Evolutionary conservation across 2,888 invertebrate genomes (phyloP).

Genomic region (Agrotis segetum): DNA sequence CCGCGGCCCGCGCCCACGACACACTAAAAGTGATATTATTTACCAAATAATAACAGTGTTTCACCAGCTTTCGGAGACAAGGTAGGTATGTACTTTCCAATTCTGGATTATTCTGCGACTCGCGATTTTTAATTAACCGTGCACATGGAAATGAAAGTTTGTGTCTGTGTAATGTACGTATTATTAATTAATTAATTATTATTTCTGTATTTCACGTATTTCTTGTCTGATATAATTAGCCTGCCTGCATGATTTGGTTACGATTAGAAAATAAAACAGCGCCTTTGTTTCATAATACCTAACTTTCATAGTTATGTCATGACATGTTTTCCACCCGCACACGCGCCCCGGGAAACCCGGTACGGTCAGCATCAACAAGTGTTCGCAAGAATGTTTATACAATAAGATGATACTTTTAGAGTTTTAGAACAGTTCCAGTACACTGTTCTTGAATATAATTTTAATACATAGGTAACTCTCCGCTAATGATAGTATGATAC

Average conservation of each 20-base stretch:
- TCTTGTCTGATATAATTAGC: constrained; percentile 3
- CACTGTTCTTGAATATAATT: too few relatives aligned
- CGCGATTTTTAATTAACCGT: constrained; percentile 35
- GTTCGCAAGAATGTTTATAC: background rate
- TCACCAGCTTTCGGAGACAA: constrained; percentile 41
- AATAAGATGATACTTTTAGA: background rate
- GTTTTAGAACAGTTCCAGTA: background rate
- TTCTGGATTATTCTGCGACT: constrained; percentile 47
- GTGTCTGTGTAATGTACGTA: constrained; percentile 2
- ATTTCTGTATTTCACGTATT: background rate
- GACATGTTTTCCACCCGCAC: background rate
- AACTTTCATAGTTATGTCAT: too few relatives aligned
- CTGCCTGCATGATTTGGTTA: too few relatives aligned
- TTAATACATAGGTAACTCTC: too few relatives aligned
- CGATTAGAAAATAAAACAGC: background rate
- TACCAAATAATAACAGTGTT: constrained; percentile 45
- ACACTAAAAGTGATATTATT: constrained; percentile 61
- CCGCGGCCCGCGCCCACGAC: constrained; percentile 14
- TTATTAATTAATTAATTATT: background rate
- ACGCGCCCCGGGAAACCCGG: background rate
- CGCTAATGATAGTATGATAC: too few relatives aligned
- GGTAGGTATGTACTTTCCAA: constrained; percentile 68
- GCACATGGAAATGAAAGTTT: constrained; percentile 53
- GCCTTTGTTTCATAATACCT: background rate
- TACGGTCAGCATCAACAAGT: background rate